Evolutionary conservation across 2,888 invertebrate species (phyloP), one percentile per base, ranked within the genome.

Genomic region (Smittia aterrima): DNA sequence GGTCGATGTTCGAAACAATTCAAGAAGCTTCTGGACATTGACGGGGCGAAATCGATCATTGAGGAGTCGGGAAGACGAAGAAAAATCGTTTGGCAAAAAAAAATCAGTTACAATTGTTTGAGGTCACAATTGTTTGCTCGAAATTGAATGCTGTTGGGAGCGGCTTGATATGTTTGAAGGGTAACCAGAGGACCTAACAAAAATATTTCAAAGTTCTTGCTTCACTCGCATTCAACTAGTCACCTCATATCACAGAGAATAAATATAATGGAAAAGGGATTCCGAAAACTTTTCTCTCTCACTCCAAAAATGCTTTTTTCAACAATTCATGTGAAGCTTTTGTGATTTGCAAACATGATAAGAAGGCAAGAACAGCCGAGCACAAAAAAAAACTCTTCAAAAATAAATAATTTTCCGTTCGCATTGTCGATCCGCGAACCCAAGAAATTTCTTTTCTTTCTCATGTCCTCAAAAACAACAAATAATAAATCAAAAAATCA

Each of bases 401-500:
- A 22, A 58, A 58, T 47, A 47, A 11, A 47, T n/a, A 47, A 58
- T 18, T 18, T 64, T 13, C 27, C 11, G 3, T 25, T 27, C 58
- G 7, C 24, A 27, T 64, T 64, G 64, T 64, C 64, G 11, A 24
- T 13, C 27, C 11, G 25, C n/a, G 16, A 24, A 25, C 6, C n/a
- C n/a, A 64, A 64, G 22, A 64, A 24, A 25, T 64, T 64, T 64
- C n/a, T 58, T 58, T 58, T 58, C 24, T 27, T 64, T 64, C 27
- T 27, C 64, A 27, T 64, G 64, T 64, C 64, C 64, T 64, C 64
- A 64, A 64, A 64, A 27, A 27, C 27, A 64, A 64, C 64, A 64
- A 64, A 64, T 64, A 64, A 64, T 64, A 64, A 64, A 64, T 64
- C 64, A 64, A 64, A 64, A 58, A 64, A 64, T 27, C 25, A 64